Percentiles rank a stretch among this genome's conserved stretches.
Evolutionary conservation across 2,797 vertebrate genomes (phyloP).

Genomic region (Lithobates pipiens): DNA sequence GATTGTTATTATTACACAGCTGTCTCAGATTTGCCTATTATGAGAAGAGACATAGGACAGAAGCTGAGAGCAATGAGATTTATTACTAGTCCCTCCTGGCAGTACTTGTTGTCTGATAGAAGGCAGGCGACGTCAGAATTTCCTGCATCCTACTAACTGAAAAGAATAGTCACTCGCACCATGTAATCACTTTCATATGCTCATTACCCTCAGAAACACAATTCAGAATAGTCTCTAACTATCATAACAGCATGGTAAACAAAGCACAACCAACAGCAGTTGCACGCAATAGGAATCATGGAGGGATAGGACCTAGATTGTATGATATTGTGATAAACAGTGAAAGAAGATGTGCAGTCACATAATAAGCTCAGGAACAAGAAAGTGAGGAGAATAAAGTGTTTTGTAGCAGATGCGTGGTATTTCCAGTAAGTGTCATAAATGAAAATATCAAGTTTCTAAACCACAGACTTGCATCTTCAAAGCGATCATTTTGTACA

Average conservation of each 20-base stretch:
- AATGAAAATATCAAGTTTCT: not conserved
- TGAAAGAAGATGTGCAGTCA: not conserved
- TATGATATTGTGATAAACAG: not conserved
- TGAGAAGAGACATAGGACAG: not conserved
- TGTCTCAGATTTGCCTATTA: not conserved
- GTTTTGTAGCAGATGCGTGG: not conserved
- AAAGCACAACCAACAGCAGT: not conserved
- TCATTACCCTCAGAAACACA: not conserved
- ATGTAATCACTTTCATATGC: not conserved
- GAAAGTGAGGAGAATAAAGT: not conserved
- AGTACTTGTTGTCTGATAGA: constrained; percentile 1
- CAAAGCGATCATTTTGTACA: not conserved
- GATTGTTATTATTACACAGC: not conserved
- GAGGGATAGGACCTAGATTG: not conserved
- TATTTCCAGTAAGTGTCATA: not conserved
- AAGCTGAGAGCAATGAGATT: constrained; percentile 13
- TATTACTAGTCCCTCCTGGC: constrained; percentile 6
- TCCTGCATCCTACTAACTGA: not conserved
- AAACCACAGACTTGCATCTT: not conserved
- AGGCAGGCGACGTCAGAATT: not conserved
- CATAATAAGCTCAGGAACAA: not conserved
- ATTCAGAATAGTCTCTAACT: not conserved
- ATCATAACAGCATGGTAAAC: not conserved
- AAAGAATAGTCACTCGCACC: not conserved
- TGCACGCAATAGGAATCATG: not conserved